Evolutionary conservation across 2,888 invertebrate species (phyloP).

Genomic region (Apamea epomidion): DNA sequence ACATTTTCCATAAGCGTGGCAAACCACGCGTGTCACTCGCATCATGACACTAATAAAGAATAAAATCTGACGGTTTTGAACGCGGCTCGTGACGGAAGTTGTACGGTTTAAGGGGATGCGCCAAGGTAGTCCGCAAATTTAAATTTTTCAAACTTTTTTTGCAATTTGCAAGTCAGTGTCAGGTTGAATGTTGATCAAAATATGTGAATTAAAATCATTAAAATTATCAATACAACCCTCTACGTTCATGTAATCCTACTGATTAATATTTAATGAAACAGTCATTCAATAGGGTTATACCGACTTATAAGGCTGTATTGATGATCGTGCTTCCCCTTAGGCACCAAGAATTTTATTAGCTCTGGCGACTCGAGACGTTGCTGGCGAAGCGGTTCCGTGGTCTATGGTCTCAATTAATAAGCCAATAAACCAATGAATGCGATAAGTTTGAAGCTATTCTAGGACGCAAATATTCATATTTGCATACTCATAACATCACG

Average conservation of each 20-base stretch:
- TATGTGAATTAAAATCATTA: too few species aligned
- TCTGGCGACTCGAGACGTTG: background rate
- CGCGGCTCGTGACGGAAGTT: too few species aligned
- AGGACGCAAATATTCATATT: background rate
- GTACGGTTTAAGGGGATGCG: background rate
- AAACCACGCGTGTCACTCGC: background rate
- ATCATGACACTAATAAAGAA: background rate
- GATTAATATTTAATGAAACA: too few species aligned
- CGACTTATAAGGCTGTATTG: too few species aligned
- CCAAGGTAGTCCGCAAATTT: too few species aligned
- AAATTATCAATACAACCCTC: too few species aligned
- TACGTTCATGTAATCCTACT: too few species aligned
- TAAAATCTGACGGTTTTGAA: background rate
- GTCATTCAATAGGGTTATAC: too few species aligned
- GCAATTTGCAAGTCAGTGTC: too few species aligned
- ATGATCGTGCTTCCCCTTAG: background rate
- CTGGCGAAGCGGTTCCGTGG: background rate
- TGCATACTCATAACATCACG: background rate
- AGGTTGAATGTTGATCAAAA: too few species aligned
- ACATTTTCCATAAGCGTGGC: background rate
- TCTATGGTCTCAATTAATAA: background rate
- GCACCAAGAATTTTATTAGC: background rate
- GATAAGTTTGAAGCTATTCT: background rate
- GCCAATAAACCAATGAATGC: background rate
- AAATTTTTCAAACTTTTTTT: too few species aligned